Evolutionary conservation across 2,113 vertebrate species (phyloP).

Genomic region (Limnothrissa miodon): DNA sequence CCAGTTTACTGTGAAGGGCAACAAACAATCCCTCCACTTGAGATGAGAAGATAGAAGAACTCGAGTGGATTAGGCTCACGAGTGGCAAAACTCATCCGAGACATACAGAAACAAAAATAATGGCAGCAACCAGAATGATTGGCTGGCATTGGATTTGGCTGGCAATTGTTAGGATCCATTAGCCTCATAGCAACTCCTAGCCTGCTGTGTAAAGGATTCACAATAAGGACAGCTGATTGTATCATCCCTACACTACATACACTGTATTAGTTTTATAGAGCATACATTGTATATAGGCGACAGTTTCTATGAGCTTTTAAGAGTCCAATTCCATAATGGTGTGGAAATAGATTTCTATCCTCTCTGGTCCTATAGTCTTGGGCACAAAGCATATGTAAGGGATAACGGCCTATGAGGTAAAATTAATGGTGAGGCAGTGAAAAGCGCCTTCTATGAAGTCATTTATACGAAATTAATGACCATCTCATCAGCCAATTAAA

Average conservation of each 20-base stretch:
- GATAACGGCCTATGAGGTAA: no score
- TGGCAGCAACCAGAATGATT: background rate
- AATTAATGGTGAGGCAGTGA: no score
- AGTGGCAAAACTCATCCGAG: background rate
- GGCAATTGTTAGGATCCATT: background rate
- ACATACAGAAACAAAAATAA: background rate
- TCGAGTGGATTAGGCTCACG: background rate
- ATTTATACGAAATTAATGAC: no score
- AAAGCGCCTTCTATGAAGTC: no score
- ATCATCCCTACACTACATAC: no score
- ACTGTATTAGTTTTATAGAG: no score
- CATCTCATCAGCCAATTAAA: no score
- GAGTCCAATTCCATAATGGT: background rate
- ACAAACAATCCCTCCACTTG: background rate
- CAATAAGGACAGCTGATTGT: background rate
- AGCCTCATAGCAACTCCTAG: background rate
- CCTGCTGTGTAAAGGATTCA: background rate
- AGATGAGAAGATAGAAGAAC: background rate
- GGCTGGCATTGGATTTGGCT: background rate
- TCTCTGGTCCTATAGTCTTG: background rate
- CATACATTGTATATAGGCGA: background rate
- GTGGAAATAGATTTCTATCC: background rate
- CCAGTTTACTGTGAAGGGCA: background rate
- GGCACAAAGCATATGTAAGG: background rate
- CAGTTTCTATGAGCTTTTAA: background rate